Evolutionary conservation across 2,797 vertebrate genomes (phyloP), one percentile per base, ranked within the genome.

Genomic region (Acanthiza pusilla): DNA sequence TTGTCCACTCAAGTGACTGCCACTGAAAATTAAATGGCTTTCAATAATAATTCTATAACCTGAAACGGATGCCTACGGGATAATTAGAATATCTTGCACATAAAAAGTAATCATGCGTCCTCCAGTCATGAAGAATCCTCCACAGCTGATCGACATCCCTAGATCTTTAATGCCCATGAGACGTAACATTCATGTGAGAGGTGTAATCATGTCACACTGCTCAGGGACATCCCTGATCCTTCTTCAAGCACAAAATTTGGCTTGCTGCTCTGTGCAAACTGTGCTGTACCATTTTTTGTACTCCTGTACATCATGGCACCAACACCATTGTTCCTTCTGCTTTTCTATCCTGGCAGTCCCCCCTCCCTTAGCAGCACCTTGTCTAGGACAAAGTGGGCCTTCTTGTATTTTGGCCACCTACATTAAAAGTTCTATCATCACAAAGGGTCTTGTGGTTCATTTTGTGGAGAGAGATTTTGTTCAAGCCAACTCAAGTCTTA

Each of bases 11-110:
- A 84, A 95, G 91, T 97, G 97, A 96, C 89, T 97, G 92, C 77
- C 90, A 96, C 93, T 96, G 95, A 96, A 97, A 97, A 97, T 97
- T 97, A 97, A 97, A 97, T 94, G 67, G 81, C 96, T 98, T 97
- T 96, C 95, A 97, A 94, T 97, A 97, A 97, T 97, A 97, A 92
- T 66, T 95, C 91, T 96, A 88, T 95, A 97, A 97, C 91, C 77
- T 96, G 94, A 96, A 97, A 97, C 88, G 58, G 96, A 97, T 98
- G 95, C 94, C 96, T 76, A 55, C 85, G 87, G 95, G 74, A 96
- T 97, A 98, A 97, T 98, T 97, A 97, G 71, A 96, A 38, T 96
- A 96, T 91, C 92, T 95, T 88, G 85, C 75, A 85, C 96, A 97
- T 96, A 96, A 97, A 97, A 98, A 77, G 73, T 92, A 97, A 96